Percentiles rank a stretch among this genome's conserved stretches.
phyloP scores from a whole-genome alignment of 2,888 invertebrate genomes.

The Tipula vernalis region DNA sequence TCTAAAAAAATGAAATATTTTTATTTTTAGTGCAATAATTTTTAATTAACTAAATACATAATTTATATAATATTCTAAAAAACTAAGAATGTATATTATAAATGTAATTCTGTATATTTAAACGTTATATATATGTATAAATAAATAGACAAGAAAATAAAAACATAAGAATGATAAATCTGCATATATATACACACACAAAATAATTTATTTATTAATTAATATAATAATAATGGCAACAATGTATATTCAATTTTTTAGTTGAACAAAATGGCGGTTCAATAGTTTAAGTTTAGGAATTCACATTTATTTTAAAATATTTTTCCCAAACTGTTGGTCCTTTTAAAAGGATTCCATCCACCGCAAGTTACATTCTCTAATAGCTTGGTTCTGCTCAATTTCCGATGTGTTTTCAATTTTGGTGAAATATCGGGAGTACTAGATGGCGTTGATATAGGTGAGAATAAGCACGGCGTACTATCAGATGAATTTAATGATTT shows the following conservation, averaged over 20 bases:
- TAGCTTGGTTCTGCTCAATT: slow-evolving; percentile 26
- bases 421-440: slow-evolving; percentile 33
- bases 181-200: background rate
- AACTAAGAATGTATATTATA: background rate
- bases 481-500: slow-evolving; percentile 34
- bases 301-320: slow-evolving; percentile 22
- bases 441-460: slow-evolving; percentile 33
- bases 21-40: background rate
- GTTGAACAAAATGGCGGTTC: background rate
- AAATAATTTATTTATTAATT: background rate
- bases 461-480: slow-evolving; percentile 24
- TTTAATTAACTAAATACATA: background rate
- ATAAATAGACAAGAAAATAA: background rate
- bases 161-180: background rate
- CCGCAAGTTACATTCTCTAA: slow-evolving; percentile 33
- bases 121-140: background rate
- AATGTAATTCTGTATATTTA: slow-evolving; percentile 6
- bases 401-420: slow-evolving; percentile 29
- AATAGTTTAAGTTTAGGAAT: background rate
- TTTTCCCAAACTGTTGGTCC: slow-evolving; percentile 34
- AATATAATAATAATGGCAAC: background rate
- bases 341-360: slow-evolving; percentile 35
- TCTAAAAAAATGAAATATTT: background rate
- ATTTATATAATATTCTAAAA: background rate
- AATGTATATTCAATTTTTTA: background rate